Base-by-base conservation (phyloP, 2,797 vertebrate species). In the Syncerus caffer region DNA sequence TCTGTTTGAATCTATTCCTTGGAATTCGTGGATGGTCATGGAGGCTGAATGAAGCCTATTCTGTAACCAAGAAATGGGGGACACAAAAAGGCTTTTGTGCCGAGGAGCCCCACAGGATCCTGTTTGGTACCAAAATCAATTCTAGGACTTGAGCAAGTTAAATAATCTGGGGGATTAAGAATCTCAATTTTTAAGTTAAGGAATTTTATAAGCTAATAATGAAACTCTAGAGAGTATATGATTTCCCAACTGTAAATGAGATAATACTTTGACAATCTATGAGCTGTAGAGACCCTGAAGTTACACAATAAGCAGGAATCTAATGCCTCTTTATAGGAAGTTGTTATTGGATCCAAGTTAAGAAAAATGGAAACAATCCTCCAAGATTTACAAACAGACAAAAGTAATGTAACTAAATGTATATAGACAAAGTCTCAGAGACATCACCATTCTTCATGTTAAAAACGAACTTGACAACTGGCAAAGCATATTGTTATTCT, bases 391-490 rank as follows among this genome's bases (percentile, higher is more conserved):
- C 62, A 93, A 92, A 88, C 62, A 87, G 19, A 89, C 58, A 78
- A 87, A 89, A 93, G 27, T 51, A 42, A 58, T 45, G n/a, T 84
- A 83, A 62, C 78, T 90, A 90, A 90, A 86, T 74, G 7, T 86
- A 62, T 74, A 71, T 79, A 78, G 42, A 83, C 50, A 83, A 78
- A 85, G 16, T 82, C 51, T 51, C 57, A 74, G 29, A 90, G 64
- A 91, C 25, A 85, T 85, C 17, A 86, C 38, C 67, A 47, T 93
- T 86, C n/a, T 89, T 80, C 85, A 47, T 38, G 55, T 94, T 60
- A 83, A 95, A 97, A 91, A 97, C n/a, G 27, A 93, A 90, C 58
- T 93, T 93, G 71, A 84, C 31, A 91, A 53, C 31, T 38, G 58
- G 88, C 71, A 87, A 92, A 42, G 7, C 4, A n/a, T 55, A 74